Evolutionary conservation across 2,888 invertebrate genomes (phyloP), one percentile per base, ranked within the genome.

Genomic region (Ophraella communa): DNA sequence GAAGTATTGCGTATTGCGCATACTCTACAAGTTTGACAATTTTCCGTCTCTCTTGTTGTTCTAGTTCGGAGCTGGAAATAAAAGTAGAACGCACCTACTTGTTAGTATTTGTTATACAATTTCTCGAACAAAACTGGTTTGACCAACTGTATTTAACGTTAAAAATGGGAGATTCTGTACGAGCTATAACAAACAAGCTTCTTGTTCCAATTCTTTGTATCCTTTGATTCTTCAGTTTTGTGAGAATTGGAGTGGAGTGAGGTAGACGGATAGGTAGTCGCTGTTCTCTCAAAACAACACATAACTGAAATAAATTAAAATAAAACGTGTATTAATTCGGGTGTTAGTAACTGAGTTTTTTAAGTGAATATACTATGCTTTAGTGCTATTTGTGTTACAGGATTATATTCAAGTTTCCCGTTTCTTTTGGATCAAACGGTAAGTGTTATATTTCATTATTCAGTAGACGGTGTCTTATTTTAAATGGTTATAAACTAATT

Each of bases 261-360:
- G 42, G 52, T 60, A 44, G 30, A 33, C 42, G 60, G 18, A 30
- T 30, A n/a, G n/a, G n/a, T n/a, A 30, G 21, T 42, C 14, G 49
- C 14, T 52, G 14, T 52, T 42, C 24, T 60, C 52, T 44, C 44
- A 60, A 60, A 53, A 57, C 49, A 57, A 56, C 20, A 56, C 5
- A 30, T 45, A 44, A 45, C 45, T 56, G n/a, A 39, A 57, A 27
- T 21, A 21, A 20, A 33, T 23, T 1, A 57, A 57, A 49, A 57
- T 1, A 57, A 57, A 49, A 57, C 33, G 23, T 33, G 17, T n/a
- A 42, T 23, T 33, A 23, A 23, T 14, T 27, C 18, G 3, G 39
- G 8, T 24, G 27, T 27, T 51, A 27, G 27, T 21, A 51, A 17
- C 20, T 11, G 11, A 21, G 27, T 51, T 51, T 17, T 24, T 24